Evolutionary conservation across 2,797 vertebrate species (phyloP), one percentile per base, ranked within the genome.

Genomic region (Bradypus variegatus): DNA sequence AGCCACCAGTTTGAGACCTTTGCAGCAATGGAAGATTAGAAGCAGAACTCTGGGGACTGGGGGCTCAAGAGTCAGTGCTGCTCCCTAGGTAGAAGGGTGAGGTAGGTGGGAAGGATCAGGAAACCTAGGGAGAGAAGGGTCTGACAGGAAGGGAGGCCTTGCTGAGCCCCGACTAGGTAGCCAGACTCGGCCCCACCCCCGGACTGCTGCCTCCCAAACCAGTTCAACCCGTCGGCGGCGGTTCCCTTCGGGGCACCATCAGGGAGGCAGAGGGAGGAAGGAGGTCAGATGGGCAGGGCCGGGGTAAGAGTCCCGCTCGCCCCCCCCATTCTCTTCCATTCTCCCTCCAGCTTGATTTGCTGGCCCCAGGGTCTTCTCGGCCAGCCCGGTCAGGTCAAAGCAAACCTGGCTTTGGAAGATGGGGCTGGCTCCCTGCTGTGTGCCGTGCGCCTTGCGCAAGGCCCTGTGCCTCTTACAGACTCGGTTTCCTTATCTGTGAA

Each of bases 141-240:
- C 90, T 91, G 78, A 33, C 76, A 55, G 38, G 87, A 91, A 89
- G 65, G 77, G 72, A n/a, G 48, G 85, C 70, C 70, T 62, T 7
- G 75, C 70, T 7, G 77, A 81, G 86, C 90, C 55, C 10, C 21
- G 53, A 41, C 13, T 14, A 69, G 58, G 55, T 27, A 55, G 69
- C 78, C 67, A 89, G 58, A 65, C 62, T 91, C 62, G 69, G 90
- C 89, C 86, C 75, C 65, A 81, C 89, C 72, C 80, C 76, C 6
- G 0, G 8, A 55, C 50, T 14, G 6, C 75, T 69, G 64, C 92
- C 91, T 93, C 92, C 90, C 93, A 95, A 97, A 95, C 96, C 95
- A 93, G 96, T 95, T 75, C 41, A 69, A 96, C 96, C 86, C 83
- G 96, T 95, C 41, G 16, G 62, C 7, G 38, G 81, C 13, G 3